phyloP scores from a whole-genome alignment of 2,888 invertebrate species.

The Diarsia rubi region DNA sequence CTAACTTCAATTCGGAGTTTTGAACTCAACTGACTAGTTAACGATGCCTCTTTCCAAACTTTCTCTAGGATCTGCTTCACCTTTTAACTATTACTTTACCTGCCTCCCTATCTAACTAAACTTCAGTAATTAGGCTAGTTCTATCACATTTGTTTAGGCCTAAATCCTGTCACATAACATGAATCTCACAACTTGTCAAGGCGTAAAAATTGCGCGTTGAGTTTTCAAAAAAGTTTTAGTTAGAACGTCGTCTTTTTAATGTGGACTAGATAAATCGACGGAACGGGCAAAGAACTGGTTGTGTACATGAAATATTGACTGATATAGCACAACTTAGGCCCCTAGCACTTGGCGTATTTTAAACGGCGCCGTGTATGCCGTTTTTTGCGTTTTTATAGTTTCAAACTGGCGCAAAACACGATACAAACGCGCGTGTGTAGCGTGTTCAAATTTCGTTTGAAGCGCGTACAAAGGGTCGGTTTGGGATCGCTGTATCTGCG shows the following conservation, averaged over 20 bases:
- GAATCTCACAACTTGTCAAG: slow-evolving; percentile 13
- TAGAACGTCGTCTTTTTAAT: not conserved
- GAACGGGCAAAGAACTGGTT: not conserved
- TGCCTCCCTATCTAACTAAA: slow-evolving; percentile 20
- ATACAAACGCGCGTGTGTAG: too few species aligned
- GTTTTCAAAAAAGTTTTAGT: not conserved
- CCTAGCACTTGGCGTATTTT: too few species aligned
- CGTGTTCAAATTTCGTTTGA: too few species aligned
- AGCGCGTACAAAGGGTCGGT: too few species aligned
- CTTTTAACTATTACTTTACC: slow-evolving; percentile 26
- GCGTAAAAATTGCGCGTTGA: not conserved
- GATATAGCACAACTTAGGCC: too few species aligned
- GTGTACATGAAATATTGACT: not conserved
- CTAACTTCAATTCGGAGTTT: slow-evolving; percentile 33
- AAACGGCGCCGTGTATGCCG: too few species aligned
- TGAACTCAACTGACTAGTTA: slow-evolving; percentile 32
- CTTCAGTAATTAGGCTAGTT: slow-evolving; percentile 34
- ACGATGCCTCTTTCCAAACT: slow-evolving; percentile 39
- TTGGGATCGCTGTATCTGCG: too few species aligned
- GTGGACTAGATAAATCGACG: not conserved
- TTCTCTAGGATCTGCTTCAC: slow-evolving; percentile 2
- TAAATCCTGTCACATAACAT: slow-evolving; percentile 12
- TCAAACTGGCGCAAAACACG: too few species aligned
- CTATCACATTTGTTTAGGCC: slow-evolving; percentile 30
- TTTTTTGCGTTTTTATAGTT: too few species aligned